Percentiles rank a stretch among this genome's conserved stretches.
phyloP scores from a whole-genome alignment of 2,113 vertebrate species.

The Kryptolebias marmoratus region DNA sequence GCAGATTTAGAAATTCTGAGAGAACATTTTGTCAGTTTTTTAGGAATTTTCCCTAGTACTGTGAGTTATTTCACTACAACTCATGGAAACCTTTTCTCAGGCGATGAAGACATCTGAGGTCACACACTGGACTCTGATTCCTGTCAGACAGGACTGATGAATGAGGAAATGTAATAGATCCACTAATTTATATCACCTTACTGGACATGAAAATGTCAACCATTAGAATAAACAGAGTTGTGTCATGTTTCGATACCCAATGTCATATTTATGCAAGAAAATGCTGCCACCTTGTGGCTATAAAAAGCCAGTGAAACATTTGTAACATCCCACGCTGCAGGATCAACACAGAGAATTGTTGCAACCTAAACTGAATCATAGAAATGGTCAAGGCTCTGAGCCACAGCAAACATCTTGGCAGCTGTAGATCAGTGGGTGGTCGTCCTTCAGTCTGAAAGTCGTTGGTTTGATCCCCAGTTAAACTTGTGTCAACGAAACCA shows the following conservation, averaged over 20 bases:
- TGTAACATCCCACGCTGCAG: not conserved
- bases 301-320: not conserved
- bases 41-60: too few species aligned
- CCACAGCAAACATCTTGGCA: too few species aligned
- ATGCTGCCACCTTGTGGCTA: conserved; percentile 58
- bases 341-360: not conserved
- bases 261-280: not conserved
- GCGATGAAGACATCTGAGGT: not conserved
- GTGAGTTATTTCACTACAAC: too few species aligned
- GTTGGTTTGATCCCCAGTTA: too few species aligned
- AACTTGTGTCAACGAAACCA: too few species aligned
- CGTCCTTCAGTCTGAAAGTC: too few species aligned
- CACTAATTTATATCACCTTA: too few species aligned
- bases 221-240: not conserved
- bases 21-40: too few species aligned
- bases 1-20: too few species aligned
- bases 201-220: not conserved
- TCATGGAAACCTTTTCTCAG: not conserved
- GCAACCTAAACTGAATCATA: not conserved
- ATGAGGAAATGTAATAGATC: not conserved
- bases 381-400: too few species aligned
- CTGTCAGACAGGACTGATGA: not conserved
- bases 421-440: too few species aligned
- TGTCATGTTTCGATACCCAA: too few species aligned
- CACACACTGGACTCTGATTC: not conserved